Base-by-base conservation (phyloP, 2,113 vertebrate species). In the Okapia johnstoni region DNA sequence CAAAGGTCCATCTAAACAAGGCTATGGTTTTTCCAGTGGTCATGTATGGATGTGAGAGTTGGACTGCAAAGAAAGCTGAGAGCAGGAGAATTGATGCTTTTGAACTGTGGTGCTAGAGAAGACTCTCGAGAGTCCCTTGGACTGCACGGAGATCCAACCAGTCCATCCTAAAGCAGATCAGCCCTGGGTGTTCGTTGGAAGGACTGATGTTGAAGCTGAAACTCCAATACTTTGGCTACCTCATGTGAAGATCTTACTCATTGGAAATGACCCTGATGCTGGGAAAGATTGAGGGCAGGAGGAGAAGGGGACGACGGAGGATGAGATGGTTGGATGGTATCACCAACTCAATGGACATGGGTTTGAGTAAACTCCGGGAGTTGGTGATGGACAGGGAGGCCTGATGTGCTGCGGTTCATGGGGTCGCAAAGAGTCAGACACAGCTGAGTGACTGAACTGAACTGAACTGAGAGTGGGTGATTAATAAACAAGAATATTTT, bases 81-180 rank as follows among this genome's bases (percentile, higher is more conserved):
- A 0, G 0, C 15, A 0, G 0, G 8, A n/a, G 61, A 63, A 63
- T n/a, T 63, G 30, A 63, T n/a, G 61, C 61, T 63, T 63, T 63
- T n/a, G 0, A n/a, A 17, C 7, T 63, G 61, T n/a, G 30, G 3
- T 63, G 3, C 9, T n/a, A 30, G 61, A n/a, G 33, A 63, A 63
- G 61, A 63, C 30, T 63, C 61, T 63, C 9, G 61, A 17, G 30
- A 63, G 30, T 63, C 30, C 30, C 60, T 33, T 33, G 60, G 60
- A 33, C 30, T 4, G 30, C 15, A 63, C 33, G 60, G 15, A 17
- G 7, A 33, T 63, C 60, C 30, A 33, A 0, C 14, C 60, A 63
- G 60, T 63, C 30, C 30, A 4, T 17, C 13, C 30, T 33, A 33
- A 63, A 63, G 15, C 15, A 17, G 15, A 63, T n/a, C 30, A 63